Conservation (phyloP, 2,113 vertebrate genomes). For the Oceanites oceanicus region DNA sequence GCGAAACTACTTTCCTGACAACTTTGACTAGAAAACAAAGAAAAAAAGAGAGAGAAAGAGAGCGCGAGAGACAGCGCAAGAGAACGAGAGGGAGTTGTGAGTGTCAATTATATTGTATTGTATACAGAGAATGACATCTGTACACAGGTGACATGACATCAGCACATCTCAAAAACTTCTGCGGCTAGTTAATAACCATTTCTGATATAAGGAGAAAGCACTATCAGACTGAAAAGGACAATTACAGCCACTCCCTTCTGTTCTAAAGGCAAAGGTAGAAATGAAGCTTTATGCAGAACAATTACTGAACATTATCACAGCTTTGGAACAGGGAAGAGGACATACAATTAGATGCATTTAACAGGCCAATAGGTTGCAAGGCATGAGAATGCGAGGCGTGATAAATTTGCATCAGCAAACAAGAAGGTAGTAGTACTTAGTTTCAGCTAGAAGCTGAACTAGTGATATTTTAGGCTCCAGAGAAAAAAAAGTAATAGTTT, state of each 20-base stretch:
- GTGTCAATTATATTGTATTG: background rate
- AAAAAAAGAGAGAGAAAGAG: too few species aligned
- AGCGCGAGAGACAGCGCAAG: too few species aligned
- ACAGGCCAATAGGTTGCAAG: background rate
- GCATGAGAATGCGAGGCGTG: background rate
- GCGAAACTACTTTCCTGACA: background rate
- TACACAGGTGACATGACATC: background rate
- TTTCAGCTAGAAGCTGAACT: background rate
- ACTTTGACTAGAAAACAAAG: background rate
- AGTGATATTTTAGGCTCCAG: background rate
- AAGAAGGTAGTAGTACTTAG: background rate
- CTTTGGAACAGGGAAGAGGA: background rate
- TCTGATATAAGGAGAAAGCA: background rate
- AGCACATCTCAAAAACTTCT: background rate
- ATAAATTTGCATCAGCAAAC: background rate
- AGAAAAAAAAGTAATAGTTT: accelerated
- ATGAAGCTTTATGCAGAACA: background rate
- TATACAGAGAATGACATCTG: background rate
- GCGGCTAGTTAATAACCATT: background rate
- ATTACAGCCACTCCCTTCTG: background rate
- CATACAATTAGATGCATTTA: background rate
- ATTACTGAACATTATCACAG: background rate
- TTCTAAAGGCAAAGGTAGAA: background rate
- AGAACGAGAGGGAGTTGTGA: background rate
- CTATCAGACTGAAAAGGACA: background rate